Conservation (phyloP, 2,797 vertebrate species). For the Tarsius wallacei region DNA sequence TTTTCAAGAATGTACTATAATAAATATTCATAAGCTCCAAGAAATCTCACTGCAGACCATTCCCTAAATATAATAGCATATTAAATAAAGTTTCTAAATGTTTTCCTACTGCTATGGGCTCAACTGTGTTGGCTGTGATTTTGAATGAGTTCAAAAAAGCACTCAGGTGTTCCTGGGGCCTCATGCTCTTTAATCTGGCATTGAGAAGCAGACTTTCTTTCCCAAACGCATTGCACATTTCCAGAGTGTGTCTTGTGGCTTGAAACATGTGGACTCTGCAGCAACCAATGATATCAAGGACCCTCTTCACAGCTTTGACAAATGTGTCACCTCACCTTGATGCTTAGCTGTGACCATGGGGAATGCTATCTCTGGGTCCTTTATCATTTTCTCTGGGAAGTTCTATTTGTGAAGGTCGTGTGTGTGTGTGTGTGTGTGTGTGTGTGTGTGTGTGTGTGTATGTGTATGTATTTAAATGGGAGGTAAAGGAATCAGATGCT, state of each 20-base stretch:
- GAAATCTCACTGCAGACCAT: slow-evolving; percentile 51
- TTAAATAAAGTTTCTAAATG: slow-evolving; percentile 64
- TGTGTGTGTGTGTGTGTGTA: neutral
- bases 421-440: neutral
- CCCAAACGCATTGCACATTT: neutral
- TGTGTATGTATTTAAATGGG: neutral
- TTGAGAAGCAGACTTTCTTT: neutral
- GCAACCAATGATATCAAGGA: neutral
- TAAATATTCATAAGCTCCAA: slow-evolving; percentile 79
- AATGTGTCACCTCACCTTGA: fast-evolving
- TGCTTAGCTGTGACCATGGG: neutral
- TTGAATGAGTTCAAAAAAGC: neutral
- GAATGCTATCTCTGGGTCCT: neutral
- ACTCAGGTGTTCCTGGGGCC: neutral
- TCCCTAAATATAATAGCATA: neutral
- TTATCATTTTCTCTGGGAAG: neutral
- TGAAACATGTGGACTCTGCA: neutral
- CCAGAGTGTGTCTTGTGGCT: neutral
- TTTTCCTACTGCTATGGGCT: slow-evolving; percentile 40
- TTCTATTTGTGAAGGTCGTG: neutral
- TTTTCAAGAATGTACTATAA: slow-evolving; percentile 66
- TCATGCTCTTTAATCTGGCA: neutral
- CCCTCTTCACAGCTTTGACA: neutral
- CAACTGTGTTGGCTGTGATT: neutral
- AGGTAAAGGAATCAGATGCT: neutral